A percentile compares a stretch with the other conserved stretches of the same genome.
Evolutionary conservation across 2,888 invertebrate species (phyloP).

Genomic region (Gnatocerus cornutus): DNA sequence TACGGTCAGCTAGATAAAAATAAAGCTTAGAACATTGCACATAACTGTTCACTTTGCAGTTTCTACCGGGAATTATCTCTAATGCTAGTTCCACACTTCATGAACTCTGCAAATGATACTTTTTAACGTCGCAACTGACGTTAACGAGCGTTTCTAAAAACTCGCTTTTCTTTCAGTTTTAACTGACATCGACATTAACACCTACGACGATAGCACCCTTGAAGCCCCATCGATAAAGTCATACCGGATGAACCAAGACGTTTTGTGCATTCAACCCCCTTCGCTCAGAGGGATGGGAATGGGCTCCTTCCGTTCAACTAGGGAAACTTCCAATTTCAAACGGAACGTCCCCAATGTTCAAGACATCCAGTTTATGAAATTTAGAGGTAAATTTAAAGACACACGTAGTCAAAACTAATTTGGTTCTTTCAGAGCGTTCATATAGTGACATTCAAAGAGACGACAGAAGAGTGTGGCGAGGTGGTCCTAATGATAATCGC

Average conservation of each 20-base stretch:
- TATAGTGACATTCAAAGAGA: constrained; percentile 75
- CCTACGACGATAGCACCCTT: constrained; percentile 68
- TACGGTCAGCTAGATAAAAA: constrained; percentile 24
- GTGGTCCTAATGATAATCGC: constrained; percentile 48
- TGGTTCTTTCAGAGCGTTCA: constrained; percentile 73
- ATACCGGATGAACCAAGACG: constrained; percentile 67
- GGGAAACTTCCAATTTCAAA: constrained; percentile 60
- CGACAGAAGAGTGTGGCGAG: constrained; percentile 66
- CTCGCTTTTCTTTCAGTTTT: constrained; percentile 70
- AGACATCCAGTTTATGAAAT: constrained; percentile 67
- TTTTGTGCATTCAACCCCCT: constrained; percentile 68
- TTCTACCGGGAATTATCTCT: constrained; percentile 21
- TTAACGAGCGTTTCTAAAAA: constrained; percentile 1
- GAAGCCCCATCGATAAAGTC: constrained; percentile 68
- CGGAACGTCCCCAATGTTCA: constrained; percentile 60
- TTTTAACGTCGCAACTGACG: neutral
- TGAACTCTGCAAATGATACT: neutral
- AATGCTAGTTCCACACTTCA: constrained; percentile 4
- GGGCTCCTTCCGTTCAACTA: constrained; percentile 65
- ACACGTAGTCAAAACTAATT: too few species aligned
- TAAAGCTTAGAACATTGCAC: constrained; percentile 32
- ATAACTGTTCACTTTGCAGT: constrained; percentile 45
- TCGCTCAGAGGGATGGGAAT: constrained; percentile 63
- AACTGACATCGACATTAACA: constrained; percentile 76
- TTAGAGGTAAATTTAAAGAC: constrained; percentile 68